Base-by-base conservation (phyloP, 2,888 invertebrate genomes). In the Tribolium freemani region DNA sequence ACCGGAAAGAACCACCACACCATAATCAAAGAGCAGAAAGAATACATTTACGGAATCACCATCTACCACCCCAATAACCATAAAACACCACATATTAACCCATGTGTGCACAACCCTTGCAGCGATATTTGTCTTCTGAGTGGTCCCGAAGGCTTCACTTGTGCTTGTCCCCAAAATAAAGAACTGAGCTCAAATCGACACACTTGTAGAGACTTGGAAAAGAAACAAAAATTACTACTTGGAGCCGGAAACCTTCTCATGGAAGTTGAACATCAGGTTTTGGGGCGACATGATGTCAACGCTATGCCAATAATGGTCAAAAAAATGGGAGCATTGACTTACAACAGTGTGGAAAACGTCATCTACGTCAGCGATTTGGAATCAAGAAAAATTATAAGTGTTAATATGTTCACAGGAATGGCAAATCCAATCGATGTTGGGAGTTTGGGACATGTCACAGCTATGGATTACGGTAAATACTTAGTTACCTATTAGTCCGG, bases 121-220 rank as follows among this genome's bases (percentile, higher is more conserved):
- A 91, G 92, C 1, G 93, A 96, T 82, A 85, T 97, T 20, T 97
- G 97, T 81, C 86, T 96, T 31, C 85, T 96, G 58, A 89, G 89
- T 1, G 91, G 91, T 0, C 82, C 81, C 0, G 86, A 86, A 0
- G 3, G 60, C 1, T 91, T 90, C 73, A 87, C 88, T 0, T 96
- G 96, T 82, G 93, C 91, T 0, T 97, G 97, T 80, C 93, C 95
- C 0, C 90, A 92, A 50, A 92, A 93, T 16, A 93, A 93, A 88
- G 81, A 86, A 20, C 83, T 95, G 1, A 80, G 86, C 0, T 71
- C 79, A 0, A 90, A 92, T 77, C 87, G 85, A 45, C 88, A 88
- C 11, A 89, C 88, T 0, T 94, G 94, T 80, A 85, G 83, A 88
- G 88, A 83, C 2, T 76, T 83, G 0, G 83, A 83, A 9, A 87